Conservation (phyloP, 2,888 invertebrate species). For the Phasia obesa region DNA sequence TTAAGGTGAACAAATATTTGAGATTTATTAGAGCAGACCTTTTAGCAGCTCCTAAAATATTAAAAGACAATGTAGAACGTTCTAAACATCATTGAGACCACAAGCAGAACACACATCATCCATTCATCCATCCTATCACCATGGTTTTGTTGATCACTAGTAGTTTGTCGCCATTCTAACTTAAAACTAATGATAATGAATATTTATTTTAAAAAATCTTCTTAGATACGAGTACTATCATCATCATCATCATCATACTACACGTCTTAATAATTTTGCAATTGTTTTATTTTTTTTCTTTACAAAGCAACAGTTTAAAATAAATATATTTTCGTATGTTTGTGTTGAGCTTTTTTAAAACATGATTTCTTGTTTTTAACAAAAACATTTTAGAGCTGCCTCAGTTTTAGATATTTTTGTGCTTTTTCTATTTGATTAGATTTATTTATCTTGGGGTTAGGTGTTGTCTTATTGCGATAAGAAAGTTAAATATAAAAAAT, state of each 20-base stretch:
- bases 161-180: slow-evolving; percentile 47
- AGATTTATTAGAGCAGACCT: slow-evolving; percentile 59
- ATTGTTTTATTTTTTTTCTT: slow-evolving; percentile 21
- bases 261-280: slow-evolving; percentile 49
- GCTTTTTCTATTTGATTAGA: slow-evolving; percentile 62
- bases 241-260: background rate
- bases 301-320: background rate
- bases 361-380: slow-evolving; percentile 20
- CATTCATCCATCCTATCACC: background rate
- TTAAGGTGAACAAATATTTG: slow-evolving; percentile 34
- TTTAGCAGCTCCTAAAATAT: slow-evolving; percentile 52
- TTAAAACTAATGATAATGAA: slow-evolving; percentile 49
- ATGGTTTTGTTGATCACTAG: slow-evolving; percentile 17
- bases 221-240: background rate
- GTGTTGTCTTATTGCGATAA: slow-evolving; percentile 65
- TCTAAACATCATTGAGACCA: slow-evolving; percentile 1
- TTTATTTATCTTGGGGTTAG: slow-evolving; percentile 68
- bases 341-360: background rate
- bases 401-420: slow-evolving; percentile 26
- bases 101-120: background rate
- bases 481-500: slow-evolving; percentile 48
- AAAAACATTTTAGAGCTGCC: slow-evolving; percentile 27
- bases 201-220: slow-evolving; percentile 36
- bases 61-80: slow-evolving; percentile 20
- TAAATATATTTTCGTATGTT: background rate